Conservation (phyloP, 2,113 vertebrate species). For the Suricata suricatta region DNA sequence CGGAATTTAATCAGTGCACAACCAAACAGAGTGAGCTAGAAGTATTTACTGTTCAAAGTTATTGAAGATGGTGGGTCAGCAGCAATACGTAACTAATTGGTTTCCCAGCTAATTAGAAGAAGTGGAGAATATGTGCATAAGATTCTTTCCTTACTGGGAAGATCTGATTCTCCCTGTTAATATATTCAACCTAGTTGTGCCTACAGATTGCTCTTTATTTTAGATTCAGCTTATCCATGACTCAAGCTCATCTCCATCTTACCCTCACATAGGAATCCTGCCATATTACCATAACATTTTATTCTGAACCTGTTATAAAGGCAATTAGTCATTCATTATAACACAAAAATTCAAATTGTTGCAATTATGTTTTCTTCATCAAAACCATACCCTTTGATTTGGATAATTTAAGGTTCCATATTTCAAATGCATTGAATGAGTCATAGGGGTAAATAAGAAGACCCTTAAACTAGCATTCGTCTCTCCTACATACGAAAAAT, state of each 20-base stretch:
- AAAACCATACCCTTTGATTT: conserved; percentile 44
- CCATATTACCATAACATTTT: conserved; percentile 41
- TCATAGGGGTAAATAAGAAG: conserved; percentile 69
- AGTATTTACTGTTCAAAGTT: conserved; percentile 31
- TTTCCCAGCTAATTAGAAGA: conserved; percentile 6
- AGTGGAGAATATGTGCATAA: conserved; percentile 13
- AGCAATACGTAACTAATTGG: conserved; percentile 36
- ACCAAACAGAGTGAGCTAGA: background rate
- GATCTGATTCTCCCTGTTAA: background rate
- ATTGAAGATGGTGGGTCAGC: background rate
- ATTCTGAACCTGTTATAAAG: conserved; percentile 56
- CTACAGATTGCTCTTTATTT: conserved; percentile 47
- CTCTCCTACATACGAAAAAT: conserved; percentile 48
- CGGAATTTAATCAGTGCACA: background rate
- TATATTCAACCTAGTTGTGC: background rate
- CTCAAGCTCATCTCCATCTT: conserved; percentile 49
- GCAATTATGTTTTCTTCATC: conserved; percentile 57
- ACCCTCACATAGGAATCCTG: conserved; percentile 34
- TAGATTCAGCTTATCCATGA: conserved; percentile 53
- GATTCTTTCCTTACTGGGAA: conserved; percentile 24
- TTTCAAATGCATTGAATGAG: conserved; percentile 64
- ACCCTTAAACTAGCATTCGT: conserved; percentile 52
- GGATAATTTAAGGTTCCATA: conserved; percentile 53
- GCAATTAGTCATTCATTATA: conserved; percentile 59
- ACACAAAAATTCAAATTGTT: conserved; percentile 51